Percentiles rank a stretch among this genome's conserved stretches.
Evolutionary conservation across 1,140 invertebrate genomes (phyloP).

Genomic region (Contarinia nasturtii): DNA sequence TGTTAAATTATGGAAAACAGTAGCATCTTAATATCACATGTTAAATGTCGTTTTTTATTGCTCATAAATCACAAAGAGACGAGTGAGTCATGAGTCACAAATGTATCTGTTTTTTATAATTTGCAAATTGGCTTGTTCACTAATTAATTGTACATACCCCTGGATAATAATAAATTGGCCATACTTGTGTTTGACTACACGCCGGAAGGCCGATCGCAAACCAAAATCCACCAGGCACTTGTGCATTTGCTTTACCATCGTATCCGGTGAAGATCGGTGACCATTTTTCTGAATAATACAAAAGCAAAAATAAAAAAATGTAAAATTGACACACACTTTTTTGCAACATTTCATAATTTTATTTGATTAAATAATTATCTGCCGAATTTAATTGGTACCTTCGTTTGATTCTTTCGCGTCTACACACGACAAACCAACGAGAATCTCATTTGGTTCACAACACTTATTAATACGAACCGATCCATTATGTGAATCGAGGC

Average conservation of each 20-base stretch:
- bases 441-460: constrained; percentile 47
- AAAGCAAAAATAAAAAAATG: constrained; percentile 19
- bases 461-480: constrained; percentile 47
- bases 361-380: neutral
- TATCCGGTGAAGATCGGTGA: constrained; percentile 38
- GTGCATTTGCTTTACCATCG: constrained; percentile 28
- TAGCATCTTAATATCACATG: neutral
- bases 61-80: neutral
- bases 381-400: neutral
- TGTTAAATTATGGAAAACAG: constrained; percentile 14
- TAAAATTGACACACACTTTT: constrained; percentile 3
- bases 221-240: constrained; percentile 26
- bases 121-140: neutral
- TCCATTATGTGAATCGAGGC: neutral
- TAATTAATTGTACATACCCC: constrained; percentile 12
- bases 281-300: constrained; percentile 33
- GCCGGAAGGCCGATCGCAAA: constrained; percentile 44
- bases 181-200: constrained; percentile 46
- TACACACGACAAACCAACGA: constrained; percentile 42
- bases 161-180: constrained; percentile 47
- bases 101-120: no score
- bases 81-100: no score
- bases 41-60: no score
- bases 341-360: neutral
- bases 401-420: constrained; percentile 24